Conservation (phyloP, 1,140 invertebrate genomes). For the Euura lappo region DNA sequence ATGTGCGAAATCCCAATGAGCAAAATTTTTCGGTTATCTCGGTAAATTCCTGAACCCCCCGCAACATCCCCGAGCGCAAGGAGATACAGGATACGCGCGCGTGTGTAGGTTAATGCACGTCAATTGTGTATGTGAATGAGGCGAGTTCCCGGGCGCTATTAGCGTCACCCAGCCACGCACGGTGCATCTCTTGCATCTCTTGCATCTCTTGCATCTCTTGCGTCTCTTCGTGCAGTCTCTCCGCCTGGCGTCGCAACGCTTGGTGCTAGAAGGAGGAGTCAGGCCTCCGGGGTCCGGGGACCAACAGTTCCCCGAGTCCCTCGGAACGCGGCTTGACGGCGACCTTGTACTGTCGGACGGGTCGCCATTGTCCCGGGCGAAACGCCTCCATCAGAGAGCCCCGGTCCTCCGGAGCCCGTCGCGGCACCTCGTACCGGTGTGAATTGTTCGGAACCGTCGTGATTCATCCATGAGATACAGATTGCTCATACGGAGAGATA, state of each 20-base stretch:
- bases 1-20: too few species aligned
- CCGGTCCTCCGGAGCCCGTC: constrained; percentile 19
- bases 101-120: too few species aligned
- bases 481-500: not conserved
- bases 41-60: too few species aligned
- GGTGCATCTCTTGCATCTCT: not conserved
- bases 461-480: not conserved
- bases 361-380: constrained; percentile 49
- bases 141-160: not conserved
- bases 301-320: constrained; percentile 9
- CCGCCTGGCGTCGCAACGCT: not conserved
- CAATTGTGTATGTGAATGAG: not conserved
- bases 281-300: not conserved
- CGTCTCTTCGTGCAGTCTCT: not conserved
- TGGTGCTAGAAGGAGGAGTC: constrained; percentile 5
- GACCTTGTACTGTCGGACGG: constrained; percentile 50
- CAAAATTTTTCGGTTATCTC: too few species aligned
- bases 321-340: constrained; percentile 33
- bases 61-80: too few species aligned
- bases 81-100: too few species aligned
- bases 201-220: too few species aligned
- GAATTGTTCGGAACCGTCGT: not conserved
- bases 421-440: not conserved
- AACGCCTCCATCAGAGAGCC: constrained; percentile 36
- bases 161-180: not conserved